Conservation (phyloP, 2,888 invertebrate genomes). For the Dryomyza anilis region DNA sequence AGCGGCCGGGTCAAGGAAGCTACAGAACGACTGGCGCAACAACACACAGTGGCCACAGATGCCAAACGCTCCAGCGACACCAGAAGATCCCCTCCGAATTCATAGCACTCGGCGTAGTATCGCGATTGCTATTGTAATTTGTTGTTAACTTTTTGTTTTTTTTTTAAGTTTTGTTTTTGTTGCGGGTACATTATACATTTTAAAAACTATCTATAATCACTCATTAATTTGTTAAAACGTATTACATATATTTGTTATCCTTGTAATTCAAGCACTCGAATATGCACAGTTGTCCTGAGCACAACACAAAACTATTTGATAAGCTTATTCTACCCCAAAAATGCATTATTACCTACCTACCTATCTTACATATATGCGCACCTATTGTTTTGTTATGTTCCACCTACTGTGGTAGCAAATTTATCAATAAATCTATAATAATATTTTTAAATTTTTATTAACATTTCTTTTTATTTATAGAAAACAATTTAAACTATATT, state of each 20-base stretch:
- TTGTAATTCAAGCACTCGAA: no score
- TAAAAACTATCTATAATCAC: neutral
- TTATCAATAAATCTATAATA: no score
- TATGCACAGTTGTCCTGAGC: no score
- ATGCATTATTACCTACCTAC: neutral
- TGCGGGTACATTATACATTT: neutral
- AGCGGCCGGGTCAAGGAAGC: slow-evolving; percentile 62
- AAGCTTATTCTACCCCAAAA: no score
- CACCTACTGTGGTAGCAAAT: neutral
- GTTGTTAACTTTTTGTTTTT: neutral
- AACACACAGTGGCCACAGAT: slow-evolving; percentile 51
- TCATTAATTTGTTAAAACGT: neutral
- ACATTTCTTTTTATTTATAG: no score
- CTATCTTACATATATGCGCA: neutral
- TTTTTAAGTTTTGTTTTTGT: neutral
- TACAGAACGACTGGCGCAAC: slow-evolving; percentile 59
- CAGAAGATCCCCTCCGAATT: neutral
- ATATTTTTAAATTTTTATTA: no score
- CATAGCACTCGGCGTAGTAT: neutral
- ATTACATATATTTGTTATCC: neutral
- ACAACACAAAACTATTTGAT: no score
- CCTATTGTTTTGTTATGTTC: neutral
- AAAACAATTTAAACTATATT: no score
- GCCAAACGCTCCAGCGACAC: slow-evolving; percentile 23
- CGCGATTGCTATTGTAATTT: neutral